These are phyloP conservation scores for Amazona vittata DNA, from an alignment of 2,113 vertebrate genomes.

Conservation along the genomic window DNA sequence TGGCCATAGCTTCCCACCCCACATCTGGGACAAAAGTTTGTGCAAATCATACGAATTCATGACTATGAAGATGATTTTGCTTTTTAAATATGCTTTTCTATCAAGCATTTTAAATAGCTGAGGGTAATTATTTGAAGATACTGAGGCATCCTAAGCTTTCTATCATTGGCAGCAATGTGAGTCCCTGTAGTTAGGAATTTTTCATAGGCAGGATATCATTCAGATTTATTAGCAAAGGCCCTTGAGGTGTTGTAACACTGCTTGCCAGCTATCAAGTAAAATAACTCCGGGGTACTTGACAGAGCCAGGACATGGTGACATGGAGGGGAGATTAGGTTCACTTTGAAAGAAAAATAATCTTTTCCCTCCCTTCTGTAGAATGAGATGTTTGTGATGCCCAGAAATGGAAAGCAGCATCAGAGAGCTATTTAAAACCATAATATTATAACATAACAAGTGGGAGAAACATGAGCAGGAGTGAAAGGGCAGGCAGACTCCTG, in stretches of 20 bases:
- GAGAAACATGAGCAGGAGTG: background rate
- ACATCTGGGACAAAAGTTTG: background rate
- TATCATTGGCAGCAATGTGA: background rate
- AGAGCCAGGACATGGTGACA: background rate
- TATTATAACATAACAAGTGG: background rate
- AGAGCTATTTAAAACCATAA: background rate
- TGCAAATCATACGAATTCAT: background rate
- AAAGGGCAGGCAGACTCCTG: background rate
- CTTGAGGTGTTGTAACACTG: background rate
- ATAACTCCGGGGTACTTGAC: background rate
- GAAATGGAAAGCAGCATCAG: background rate
- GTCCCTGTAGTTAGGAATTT: background rate
- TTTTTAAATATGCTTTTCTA: background rate
- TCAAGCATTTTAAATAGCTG: background rate
- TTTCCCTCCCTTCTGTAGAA: background rate
- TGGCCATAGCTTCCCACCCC: background rate
- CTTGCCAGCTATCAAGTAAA: background rate
- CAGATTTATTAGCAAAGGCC: background rate
- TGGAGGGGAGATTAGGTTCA: background rate
- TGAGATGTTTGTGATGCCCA: background rate
- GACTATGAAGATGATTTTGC: background rate
- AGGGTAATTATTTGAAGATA: background rate
- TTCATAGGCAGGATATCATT: background rate
- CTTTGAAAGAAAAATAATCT: background rate
- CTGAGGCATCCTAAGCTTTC: background rate